Conservation (phyloP, 1,140 invertebrate species). For the Magallana gigas region DNA sequence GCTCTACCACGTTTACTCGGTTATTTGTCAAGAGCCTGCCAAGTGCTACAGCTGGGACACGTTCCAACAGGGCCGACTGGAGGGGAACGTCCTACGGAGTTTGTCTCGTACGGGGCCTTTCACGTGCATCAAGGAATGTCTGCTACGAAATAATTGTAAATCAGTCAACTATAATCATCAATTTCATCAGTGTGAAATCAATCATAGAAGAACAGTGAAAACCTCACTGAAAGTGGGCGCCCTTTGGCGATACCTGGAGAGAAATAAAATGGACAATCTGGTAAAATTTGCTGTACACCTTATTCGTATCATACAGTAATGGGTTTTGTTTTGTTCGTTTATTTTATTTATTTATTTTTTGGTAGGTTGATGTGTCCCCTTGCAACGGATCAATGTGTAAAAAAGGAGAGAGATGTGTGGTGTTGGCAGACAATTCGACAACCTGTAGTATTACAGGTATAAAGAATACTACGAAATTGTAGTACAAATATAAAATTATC, state of each 20-base stretch:
- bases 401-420: background rate
- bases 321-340: too few relatives aligned
- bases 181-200: background rate
- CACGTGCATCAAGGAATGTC: background rate
- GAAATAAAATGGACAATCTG: background rate
- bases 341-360: background rate
- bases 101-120: background rate
- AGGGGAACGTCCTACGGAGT: background rate
- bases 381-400: background rate
- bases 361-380: background rate
- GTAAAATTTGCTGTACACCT: background rate
- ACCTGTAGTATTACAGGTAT: background rate
- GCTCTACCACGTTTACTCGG: background rate
- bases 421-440: background rate
- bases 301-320: too few relatives aligned
- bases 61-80: background rate
- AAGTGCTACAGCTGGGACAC: background rate
- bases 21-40: too few relatives aligned
- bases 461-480: too few relatives aligned
- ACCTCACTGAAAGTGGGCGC: background rate
- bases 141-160: background rate
- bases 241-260: background rate
- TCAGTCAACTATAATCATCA: background rate
- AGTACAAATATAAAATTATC: too few relatives aligned
- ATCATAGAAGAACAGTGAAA: background rate